Conservation (phyloP, 2,888 invertebrate species). For the Autographa pulchrina region DNA sequence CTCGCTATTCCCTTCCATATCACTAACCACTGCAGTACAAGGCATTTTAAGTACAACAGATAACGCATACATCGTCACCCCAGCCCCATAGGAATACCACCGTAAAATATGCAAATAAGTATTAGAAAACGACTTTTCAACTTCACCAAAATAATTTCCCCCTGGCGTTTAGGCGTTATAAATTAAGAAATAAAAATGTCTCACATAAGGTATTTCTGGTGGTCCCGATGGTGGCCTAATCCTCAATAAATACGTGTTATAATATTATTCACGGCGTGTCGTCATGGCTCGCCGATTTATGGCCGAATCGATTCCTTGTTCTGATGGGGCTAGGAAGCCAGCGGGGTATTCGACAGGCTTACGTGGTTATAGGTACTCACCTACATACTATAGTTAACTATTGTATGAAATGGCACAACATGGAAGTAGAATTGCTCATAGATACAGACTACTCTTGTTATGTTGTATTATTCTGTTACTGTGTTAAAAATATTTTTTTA, state of each 20-base stretch:
- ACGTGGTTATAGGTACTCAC: too few relatives aligned
- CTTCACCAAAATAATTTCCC: slow-evolving; percentile 22
- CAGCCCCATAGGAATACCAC: not conserved
- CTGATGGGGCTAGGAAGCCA: slow-evolving; percentile 61
- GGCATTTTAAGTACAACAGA: not conserved
- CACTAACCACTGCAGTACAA: not conserved
- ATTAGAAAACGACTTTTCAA: slow-evolving; percentile 24
- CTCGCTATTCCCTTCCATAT: not conserved
- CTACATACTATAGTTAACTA: too few relatives aligned
- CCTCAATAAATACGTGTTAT: slow-evolving; percentile 81
- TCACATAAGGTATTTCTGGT: slow-evolving; percentile 47
- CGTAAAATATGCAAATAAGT: slow-evolving; percentile 38
- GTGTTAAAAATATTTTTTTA: too few relatives aligned
- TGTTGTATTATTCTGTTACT: too few relatives aligned
- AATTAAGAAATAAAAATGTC: slow-evolving; percentile 64
- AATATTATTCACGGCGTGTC: slow-evolving; percentile 83
- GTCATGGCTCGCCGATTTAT: slow-evolving; percentile 80
- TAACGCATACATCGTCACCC: not conserved
- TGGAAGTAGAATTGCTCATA: too few relatives aligned
- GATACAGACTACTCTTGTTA: too few relatives aligned
- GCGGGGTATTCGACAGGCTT: slow-evolving; percentile 42
- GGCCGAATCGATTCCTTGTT: slow-evolving; percentile 79
- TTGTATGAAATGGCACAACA: not conserved
- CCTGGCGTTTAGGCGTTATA: slow-evolving; percentile 51
- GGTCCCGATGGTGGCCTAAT: slow-evolving; percentile 68